These are phyloP conservation scores for Romanogobio albipinnatus DNA, from an alignment of 2,113 vertebrate genomes.

Conservation along the genomic window DNA sequence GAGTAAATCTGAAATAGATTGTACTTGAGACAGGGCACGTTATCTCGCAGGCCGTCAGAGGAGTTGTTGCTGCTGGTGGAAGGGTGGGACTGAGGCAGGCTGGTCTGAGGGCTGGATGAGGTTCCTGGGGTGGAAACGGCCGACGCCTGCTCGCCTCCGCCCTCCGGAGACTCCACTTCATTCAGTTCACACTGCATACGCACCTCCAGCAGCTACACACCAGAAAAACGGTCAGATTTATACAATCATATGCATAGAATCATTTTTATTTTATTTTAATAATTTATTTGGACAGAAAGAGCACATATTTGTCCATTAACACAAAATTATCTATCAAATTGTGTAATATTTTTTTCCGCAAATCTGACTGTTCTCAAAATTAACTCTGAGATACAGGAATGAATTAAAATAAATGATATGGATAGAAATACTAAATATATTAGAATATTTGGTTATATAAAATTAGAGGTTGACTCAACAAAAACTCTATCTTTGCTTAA, in stretches of 20 bases:
- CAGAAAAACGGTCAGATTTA: background rate
- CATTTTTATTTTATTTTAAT: too few relatives aligned
- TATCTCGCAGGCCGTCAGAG: slow-evolving; percentile 89
- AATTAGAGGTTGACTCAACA: too few relatives aligned
- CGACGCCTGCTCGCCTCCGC: slow-evolving; percentile 81
- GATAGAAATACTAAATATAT: background rate
- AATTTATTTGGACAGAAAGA: too few relatives aligned
- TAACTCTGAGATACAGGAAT: background rate
- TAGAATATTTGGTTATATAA: too few relatives aligned
- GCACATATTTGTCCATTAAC: background rate
- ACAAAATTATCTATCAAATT: background rate
- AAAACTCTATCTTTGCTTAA: too few relatives aligned
- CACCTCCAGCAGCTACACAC: slow-evolving; percentile 89
- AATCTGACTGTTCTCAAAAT: background rate
- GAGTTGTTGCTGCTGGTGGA: slow-evolving; percentile 89
- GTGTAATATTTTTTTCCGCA: background rate
- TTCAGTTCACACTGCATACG: slow-evolving; percentile 88
- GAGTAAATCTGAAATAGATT: background rate
- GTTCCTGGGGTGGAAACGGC: slow-evolving; percentile 81
- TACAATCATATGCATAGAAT: background rate
- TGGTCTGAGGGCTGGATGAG: slow-evolving; percentile 84
- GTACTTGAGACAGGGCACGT: slow-evolving; percentile 93
- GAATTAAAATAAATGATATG: background rate
- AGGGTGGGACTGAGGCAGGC: slow-evolving; percentile 81
- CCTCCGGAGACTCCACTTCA: slow-evolving; percentile 87